These are phyloP conservation scores for Choreutis nemorana DNA, from an alignment of 2,888 invertebrate genomes.

Conservation along the genomic window DNA sequence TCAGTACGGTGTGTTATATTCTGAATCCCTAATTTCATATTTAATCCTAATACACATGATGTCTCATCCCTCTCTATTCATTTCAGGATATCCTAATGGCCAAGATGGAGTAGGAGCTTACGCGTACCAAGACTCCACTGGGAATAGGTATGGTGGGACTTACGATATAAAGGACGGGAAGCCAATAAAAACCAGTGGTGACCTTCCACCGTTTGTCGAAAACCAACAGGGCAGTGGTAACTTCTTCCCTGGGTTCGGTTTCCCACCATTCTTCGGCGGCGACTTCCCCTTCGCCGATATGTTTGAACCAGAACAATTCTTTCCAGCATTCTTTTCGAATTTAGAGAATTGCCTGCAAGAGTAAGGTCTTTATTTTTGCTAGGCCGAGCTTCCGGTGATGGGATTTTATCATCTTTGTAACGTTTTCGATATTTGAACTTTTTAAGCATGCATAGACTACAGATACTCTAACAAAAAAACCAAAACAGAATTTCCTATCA, in stretches of 20 bases:
- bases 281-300: slow-evolving; percentile 22
- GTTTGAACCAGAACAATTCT: too few relatives aligned
- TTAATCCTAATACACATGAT: too few relatives aligned
- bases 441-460: too few relatives aligned
- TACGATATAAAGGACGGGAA: slow-evolving; percentile 33
- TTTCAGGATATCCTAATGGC: slow-evolving; percentile 15
- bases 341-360: slow-evolving; percentile 38
- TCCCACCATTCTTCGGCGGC: slow-evolving; percentile 13
- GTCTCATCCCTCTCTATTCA: too few relatives aligned
- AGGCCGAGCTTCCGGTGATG: slow-evolving; percentile 37
- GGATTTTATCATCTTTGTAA: too few relatives aligned
- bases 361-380: slow-evolving; percentile 29
- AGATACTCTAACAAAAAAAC: too few relatives aligned
- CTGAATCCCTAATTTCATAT: too few relatives aligned
- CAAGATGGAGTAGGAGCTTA: slow-evolving; percentile 34
- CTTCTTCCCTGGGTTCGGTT: slow-evolving; percentile 11
- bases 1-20: too few relatives aligned
- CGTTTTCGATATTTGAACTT: too few relatives aligned
- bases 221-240: slow-evolving; percentile 4
- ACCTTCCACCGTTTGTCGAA: slow-evolving; percentile 2
- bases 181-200: slow-evolving; percentile 14
- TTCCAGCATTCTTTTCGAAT: slow-evolving; percentile 42
- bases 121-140: slow-evolving; percentile 40
- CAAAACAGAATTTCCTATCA: too few relatives aligned
- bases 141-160: slow-evolving; percentile 52